Base-by-base conservation (phyloP, 1,140 invertebrate genomes). In the Drosophila kanapiae region DNA sequence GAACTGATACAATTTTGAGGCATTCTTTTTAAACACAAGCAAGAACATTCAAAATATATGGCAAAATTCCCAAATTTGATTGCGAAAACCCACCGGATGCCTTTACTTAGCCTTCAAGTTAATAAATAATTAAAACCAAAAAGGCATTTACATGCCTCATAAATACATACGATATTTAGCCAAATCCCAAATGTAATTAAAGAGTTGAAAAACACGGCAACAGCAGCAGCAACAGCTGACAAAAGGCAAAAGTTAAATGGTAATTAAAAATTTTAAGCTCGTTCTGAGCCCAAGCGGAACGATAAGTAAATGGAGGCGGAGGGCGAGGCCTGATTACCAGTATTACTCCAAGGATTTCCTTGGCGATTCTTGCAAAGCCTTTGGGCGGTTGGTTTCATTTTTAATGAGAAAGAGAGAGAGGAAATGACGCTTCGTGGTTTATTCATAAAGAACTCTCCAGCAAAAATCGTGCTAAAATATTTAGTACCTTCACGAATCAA, bases 261-360 rank as follows among this genome's bases (percentile, higher is more conserved):
- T 63, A 81, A 84, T 84, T 84, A 77, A 38, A 72, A 85, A 85
- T 80, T 58, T 76, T 43, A 80, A 77, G 72, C 64, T 68, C 27
- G 61, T 67, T 65, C 67, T 23, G 48, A 40, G 57, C 45, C 49
- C 62, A 58, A 61, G 51, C 58, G 33, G 40, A 67, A 54, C 60
- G 33, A 51, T 42, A 37, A 16, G 54, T 27, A 59, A 31, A 42
- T 35, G 49, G 27, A 38, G 38, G 63, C 45, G 48, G 53, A 27
- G 23, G 1, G 23, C 23, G 23, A 51, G 48, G 18, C 13, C 53
- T 38, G n/a, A 38, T 56, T 56, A 56, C 35, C 35, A 51, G 33
- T 27, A 37, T 14, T 27, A 42, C 62, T 18, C 48, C 68, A 75
- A 78, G 78, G 82, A 85, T 56, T 57, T 42, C 35, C 13, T 33